A percentile compares a stretch with the other conserved stretches of the same genome.
These are phyloP conservation scores for Cylas formicarius DNA, from an alignment of 1,140 invertebrate species.

Conservation along the genomic window DNA sequence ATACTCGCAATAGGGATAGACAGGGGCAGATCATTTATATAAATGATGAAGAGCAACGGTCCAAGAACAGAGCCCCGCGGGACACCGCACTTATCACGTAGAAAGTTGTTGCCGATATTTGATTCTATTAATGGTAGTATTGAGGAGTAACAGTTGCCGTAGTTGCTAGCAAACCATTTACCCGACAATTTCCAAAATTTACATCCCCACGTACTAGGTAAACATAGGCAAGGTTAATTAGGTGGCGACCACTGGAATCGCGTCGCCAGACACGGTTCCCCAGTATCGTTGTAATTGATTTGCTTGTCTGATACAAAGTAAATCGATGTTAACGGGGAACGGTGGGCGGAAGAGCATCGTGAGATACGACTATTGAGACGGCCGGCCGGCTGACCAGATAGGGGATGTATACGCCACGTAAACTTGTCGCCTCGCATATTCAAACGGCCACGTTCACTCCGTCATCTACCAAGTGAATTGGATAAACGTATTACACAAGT, in stretches of 20 bases:
- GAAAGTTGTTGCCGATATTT: constrained; percentile 1
- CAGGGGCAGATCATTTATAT: too few species aligned
- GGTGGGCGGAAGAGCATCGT: constrained; percentile 5
- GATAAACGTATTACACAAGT: constrained; percentile 1
- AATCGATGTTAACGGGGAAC: constrained; percentile 25
- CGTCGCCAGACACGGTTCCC: constrained; percentile 8
- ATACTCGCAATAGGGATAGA: too few species aligned
- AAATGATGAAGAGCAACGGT: too few species aligned
- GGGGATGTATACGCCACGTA: constrained; percentile 3
- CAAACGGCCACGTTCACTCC: neutral
- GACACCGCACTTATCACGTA: too few species aligned
- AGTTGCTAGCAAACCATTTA: constrained; percentile 2
- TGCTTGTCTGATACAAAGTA: constrained; percentile 27
- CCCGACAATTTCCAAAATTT: constrained; percentile 5
- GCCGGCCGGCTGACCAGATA: constrained; percentile 2
- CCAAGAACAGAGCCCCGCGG: too few species aligned
- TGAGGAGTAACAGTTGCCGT: neutral
- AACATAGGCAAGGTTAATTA: constrained; percentile 14
- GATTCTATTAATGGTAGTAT: neutral
- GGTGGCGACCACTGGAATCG: constrained; percentile 5
- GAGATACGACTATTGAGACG: constrained; percentile 5
- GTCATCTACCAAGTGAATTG: neutral
- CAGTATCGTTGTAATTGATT: constrained; percentile 27
- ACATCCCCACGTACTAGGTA: constrained; percentile 1
- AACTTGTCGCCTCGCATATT: too few species aligned